Evolutionary conservation across 2,113 vertebrate genomes (phyloP).

Genomic region (Xenus cinereus): DNA sequence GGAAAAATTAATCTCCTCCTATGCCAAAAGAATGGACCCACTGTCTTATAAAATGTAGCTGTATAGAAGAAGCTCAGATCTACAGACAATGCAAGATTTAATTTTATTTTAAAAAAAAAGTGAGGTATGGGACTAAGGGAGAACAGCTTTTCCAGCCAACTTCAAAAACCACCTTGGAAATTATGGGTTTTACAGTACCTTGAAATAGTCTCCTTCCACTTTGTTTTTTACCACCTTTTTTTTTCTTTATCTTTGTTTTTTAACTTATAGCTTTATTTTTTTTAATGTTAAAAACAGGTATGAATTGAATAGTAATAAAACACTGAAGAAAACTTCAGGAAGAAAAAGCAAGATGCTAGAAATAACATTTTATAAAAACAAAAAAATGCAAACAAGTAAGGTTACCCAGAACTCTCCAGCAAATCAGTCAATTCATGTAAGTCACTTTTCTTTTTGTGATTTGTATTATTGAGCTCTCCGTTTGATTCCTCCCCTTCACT

Average conservation of each 20-base stretch:
- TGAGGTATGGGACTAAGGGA: rapidly evolving
- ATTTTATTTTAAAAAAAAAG: background rate
- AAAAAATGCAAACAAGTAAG: background rate
- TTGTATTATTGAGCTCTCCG: background rate
- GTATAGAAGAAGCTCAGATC: background rate
- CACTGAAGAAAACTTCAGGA: background rate
- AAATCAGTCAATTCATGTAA: background rate
- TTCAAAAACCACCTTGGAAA: background rate
- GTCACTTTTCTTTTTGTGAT: background rate
- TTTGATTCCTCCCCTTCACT: background rate
- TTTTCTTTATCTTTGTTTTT: background rate
- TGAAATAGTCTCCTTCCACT: background rate
- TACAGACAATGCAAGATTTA: background rate
- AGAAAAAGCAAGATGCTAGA: background rate
- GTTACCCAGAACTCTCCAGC: background rate
- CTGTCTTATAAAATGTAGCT: background rate
- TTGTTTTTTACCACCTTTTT: background rate
- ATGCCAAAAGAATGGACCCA: background rate
- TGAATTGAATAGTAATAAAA: background rate
- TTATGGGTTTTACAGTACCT: background rate
- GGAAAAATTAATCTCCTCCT: background rate
- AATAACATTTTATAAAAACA: background rate
- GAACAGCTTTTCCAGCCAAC: background rate
- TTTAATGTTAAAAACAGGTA: background rate
- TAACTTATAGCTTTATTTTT: background rate